A percentile compares a stretch with the other conserved stretches of the same genome.
These are phyloP conservation scores for Ophioninae sp. DNA, from an alignment of 2,888 invertebrate species.

Conservation along the genomic window DNA sequence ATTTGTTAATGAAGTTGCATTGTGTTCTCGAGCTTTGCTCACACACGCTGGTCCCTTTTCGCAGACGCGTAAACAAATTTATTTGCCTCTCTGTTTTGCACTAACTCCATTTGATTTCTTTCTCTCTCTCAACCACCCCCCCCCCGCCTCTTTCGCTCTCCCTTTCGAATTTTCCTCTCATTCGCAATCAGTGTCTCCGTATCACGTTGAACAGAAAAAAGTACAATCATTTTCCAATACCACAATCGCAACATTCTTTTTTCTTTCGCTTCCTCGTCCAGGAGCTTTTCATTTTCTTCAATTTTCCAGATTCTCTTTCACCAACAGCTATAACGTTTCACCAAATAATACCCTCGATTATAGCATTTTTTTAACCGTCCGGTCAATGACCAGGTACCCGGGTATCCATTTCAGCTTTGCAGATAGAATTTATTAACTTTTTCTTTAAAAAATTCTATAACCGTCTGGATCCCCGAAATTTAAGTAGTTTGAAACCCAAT, in stretches of 20 bases:
- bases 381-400: too few species aligned
- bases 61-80: conserved; percentile 5
- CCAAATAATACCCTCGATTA: background rate
- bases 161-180: too few species aligned
- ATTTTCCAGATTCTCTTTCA: background rate
- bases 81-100: conserved; percentile 18
- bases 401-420: too few species aligned
- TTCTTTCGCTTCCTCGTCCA: background rate
- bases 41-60: conserved; percentile 24
- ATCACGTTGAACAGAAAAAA: conserved; percentile 54
- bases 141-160: too few species aligned
- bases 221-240: conserved; percentile 1
- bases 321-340: background rate
- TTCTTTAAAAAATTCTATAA: too few species aligned
- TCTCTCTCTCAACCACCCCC: too few species aligned
- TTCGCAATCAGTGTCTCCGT: background rate
- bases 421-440: too few species aligned
- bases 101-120: conserved; percentile 1
- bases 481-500: too few species aligned
- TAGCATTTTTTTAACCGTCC: background rate
- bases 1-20: conserved; percentile 57
- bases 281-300: background rate
- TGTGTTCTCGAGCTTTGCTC: conserved; percentile 44
- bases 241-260: conserved; percentile 20
- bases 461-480: too few species aligned